phyloP scores from a whole-genome alignment of 2,888 invertebrate genomes.

The Heteropelma amictum region DNA sequence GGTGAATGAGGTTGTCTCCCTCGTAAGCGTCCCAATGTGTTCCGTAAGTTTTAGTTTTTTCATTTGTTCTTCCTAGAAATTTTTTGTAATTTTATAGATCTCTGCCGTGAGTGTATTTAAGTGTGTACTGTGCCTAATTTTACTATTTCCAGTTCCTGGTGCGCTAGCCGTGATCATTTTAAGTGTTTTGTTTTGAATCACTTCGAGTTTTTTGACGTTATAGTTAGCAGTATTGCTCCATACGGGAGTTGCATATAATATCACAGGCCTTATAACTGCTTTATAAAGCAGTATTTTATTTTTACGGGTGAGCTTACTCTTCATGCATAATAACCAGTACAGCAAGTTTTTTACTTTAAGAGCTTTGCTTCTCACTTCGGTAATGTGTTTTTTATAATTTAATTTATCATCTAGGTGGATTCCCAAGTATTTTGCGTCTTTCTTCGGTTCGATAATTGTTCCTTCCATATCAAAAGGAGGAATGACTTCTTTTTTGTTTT shows the following conservation, averaged over 20 bases:
- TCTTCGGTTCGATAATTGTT: not conserved
- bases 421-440: not conserved
- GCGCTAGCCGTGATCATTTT: not conserved
- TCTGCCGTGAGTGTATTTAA: not conserved
- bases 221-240: constrained; percentile 26
- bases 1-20: not conserved
- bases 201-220: constrained; percentile 18
- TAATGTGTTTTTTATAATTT: not conserved
- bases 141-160: not conserved
- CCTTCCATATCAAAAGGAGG: not conserved
- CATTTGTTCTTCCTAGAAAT: not conserved
- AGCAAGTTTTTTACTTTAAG: not conserved
- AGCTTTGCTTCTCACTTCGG: not conserved
- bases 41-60: not conserved
- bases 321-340: not conserved
- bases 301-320: not conserved
- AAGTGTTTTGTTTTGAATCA: constrained; percentile 27
- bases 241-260: constrained; percentile 24
- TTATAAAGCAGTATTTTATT: constrained; percentile 28
- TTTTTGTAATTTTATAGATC: not conserved
- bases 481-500: not conserved
- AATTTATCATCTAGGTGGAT: not conserved
- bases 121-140: not conserved
- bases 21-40: not conserved
- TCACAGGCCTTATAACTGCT: constrained; percentile 18